phyloP scores from a whole-genome alignment of 2,113 vertebrate species.

The Tonatia bakeri region DNA sequence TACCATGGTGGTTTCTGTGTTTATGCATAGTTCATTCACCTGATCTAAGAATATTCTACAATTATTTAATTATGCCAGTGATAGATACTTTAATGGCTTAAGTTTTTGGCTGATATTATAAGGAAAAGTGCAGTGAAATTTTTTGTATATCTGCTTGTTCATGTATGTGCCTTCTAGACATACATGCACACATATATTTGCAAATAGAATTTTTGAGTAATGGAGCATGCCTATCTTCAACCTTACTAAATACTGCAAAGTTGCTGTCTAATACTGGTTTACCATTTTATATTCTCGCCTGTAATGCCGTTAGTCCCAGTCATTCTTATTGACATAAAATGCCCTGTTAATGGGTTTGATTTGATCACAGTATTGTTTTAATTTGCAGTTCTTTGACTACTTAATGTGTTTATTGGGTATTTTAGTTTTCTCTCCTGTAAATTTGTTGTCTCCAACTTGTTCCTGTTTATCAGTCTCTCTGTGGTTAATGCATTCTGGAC shows the following conservation, averaged over 20 bases:
- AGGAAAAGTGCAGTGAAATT: not conserved
- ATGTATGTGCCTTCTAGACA: not conserved
- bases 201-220: not conserved
- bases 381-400: not conserved
- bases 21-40: not conserved
- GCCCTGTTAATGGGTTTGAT: not conserved
- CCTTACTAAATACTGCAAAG: not conserved
- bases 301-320: not conserved
- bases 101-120: not conserved
- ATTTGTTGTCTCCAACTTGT: not conserved
- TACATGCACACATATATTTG: accelerated
- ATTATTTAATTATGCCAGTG: not conserved
- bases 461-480: not conserved
- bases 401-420: not conserved
- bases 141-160: not conserved
- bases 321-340: not conserved
- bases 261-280: not conserved
- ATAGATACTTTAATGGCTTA: not conserved
- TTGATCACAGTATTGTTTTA: not conserved
- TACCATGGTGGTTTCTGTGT: not conserved
- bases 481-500: not conserved
- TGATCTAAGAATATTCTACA: not conserved
- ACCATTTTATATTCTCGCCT: not conserved
- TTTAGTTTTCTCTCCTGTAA: not conserved
- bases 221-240: not conserved